Conservation (phyloP, 2,888 invertebrate species). For the Sphecodes monilicornis region DNA sequence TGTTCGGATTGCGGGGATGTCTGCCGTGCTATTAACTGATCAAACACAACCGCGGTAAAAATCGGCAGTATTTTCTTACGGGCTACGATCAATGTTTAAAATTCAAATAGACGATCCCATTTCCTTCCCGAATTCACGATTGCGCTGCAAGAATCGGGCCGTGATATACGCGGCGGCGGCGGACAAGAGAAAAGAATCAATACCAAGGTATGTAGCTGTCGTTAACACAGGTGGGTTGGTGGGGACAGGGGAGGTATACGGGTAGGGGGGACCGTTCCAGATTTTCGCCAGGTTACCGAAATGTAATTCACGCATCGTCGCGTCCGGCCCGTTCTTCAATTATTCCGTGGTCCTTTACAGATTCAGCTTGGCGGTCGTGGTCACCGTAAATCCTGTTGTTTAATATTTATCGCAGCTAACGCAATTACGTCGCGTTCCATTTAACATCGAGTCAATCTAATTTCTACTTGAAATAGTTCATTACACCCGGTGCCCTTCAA, state of each 20-base stretch:
- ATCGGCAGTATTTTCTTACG: conserved; percentile 9
- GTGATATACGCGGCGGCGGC: conserved; percentile 15
- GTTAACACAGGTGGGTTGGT: conserved; percentile 21
- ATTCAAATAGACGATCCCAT: conserved; percentile 3
- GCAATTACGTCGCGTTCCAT: conserved; percentile 49
- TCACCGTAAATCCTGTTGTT: conserved; percentile 6
- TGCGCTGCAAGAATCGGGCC: conserved; percentile 22
- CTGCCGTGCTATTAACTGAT: conserved; percentile 8
- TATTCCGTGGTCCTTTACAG: conserved; percentile 32
- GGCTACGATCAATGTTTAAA: background rate
- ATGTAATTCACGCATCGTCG: conserved; percentile 18
- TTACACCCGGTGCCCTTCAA: conserved; percentile 7
- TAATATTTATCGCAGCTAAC: conserved; percentile 54
- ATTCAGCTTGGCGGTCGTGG: background rate
- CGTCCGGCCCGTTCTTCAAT: conserved; percentile 31
- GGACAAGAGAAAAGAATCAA: conserved; percentile 32
- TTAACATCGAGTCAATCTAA: conserved; percentile 45
- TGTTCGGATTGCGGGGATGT: background rate
- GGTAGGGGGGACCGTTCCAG: background rate
- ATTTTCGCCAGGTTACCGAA: conserved; percentile 17
- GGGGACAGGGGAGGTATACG: background rate
- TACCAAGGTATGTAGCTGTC: conserved; percentile 17
- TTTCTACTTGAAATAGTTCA: conserved; percentile 54
- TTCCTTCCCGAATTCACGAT: conserved; percentile 16
- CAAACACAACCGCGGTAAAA: background rate